Percentiles rank a stretch among this genome's conserved stretches.
Conservation (phyloP, 2,888 invertebrate genomes). For the Theretra japonica region DNA sequence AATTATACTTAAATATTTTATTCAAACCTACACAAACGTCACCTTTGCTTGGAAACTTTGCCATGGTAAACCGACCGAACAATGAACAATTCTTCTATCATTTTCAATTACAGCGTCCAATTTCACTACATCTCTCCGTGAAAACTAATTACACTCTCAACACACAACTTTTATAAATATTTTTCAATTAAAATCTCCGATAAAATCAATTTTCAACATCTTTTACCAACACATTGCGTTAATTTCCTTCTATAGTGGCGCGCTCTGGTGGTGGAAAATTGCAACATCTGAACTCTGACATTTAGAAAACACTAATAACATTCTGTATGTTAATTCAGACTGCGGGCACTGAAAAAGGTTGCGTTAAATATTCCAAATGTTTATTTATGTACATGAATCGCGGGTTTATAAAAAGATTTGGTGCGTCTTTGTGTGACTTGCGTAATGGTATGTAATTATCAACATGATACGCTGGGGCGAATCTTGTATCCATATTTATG, state of each 20-base stretch:
- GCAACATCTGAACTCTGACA: conserved; percentile 9
- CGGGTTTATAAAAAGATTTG: neutral
- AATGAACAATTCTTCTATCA: too few species aligned
- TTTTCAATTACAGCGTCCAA: too few species aligned
- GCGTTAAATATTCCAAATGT: conserved; percentile 10
- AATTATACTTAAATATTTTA: too few species aligned
- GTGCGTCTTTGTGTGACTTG: too few species aligned
- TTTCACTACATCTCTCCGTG: too few species aligned
- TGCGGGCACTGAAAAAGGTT: conserved; percentile 6
- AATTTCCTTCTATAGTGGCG: neutral
- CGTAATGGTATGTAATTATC: too few species aligned
- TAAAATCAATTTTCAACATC: neutral
- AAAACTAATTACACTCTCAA: too few species aligned
- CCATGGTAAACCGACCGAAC: too few species aligned
- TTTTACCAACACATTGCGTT: neutral
- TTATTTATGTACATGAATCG: neutral
- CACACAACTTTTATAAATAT: neutral
- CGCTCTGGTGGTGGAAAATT: conserved; percentile 6
- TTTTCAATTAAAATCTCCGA: neutral
- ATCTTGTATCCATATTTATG: too few species aligned
- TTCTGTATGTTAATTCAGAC: conserved; percentile 3
- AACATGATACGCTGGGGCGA: too few species aligned
- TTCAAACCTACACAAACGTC: too few species aligned
- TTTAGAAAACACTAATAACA: neutral
- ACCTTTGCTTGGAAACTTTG: too few species aligned